Conservation (phyloP, 2,888 invertebrate genomes). For the Drosophila tripunctata region DNA sequence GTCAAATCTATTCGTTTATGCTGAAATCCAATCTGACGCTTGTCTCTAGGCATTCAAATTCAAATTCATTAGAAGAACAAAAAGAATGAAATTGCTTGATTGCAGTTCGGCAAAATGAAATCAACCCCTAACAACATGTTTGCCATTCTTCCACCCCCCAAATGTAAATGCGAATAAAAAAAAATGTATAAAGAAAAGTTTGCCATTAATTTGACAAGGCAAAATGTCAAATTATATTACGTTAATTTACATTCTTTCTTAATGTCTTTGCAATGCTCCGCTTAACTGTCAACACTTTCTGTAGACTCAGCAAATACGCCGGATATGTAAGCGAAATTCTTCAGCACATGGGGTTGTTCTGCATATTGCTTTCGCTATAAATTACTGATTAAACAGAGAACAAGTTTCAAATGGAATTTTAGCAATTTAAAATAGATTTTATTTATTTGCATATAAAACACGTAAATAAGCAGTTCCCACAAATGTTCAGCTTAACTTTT, state of each 20-base stretch:
- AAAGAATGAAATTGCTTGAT: constrained; percentile 41
- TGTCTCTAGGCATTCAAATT: constrained; percentile 58
- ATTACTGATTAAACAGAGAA: not conserved
- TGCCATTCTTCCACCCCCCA: constrained; percentile 2
- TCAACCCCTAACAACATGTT: constrained; percentile 23
- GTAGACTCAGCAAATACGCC: constrained; percentile 10
- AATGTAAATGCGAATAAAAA: constrained; percentile 1
- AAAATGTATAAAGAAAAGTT: constrained; percentile 33
- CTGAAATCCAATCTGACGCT: constrained; percentile 53
- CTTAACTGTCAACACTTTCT: constrained; percentile 50
- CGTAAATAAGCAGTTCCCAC: too few relatives aligned
- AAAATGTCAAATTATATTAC: constrained; percentile 72
- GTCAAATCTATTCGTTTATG: constrained; percentile 52
- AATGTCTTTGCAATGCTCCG: constrained; percentile 21
- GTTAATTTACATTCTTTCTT: constrained; percentile 62
- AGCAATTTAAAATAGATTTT: not conserved
- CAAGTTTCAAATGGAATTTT: not conserved
- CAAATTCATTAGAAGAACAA: constrained; percentile 63
- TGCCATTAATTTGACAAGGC: constrained; percentile 63
- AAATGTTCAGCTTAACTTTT: too few relatives aligned
- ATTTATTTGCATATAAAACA: not conserved
- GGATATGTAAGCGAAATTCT: constrained; percentile 3
- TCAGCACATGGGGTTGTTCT: not conserved
- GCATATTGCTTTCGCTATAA: not conserved
- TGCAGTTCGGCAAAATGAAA: constrained; percentile 55